Evolutionary conservation across 2,888 invertebrate species (phyloP).

Genomic region (Zelleria hepariella): DNA sequence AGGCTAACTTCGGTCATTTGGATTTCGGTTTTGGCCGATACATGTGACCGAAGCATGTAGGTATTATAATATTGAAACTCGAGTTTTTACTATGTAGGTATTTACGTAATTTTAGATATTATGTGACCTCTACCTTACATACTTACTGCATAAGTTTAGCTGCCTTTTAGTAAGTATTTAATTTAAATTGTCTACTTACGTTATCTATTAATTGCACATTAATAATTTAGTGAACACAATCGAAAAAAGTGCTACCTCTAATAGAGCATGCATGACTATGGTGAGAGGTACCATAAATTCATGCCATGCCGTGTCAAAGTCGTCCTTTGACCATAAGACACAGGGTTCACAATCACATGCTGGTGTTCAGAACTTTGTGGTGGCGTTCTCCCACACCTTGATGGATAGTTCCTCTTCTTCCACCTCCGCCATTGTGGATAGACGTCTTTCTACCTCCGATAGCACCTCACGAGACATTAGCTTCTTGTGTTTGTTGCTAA

Average conservation of each 20-base stretch:
- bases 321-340: constrained; percentile 20
- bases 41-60: too few species aligned
- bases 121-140: too few species aligned
- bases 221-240: background rate
- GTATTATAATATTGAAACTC: too few species aligned
- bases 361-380: constrained; percentile 58
- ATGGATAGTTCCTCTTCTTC: constrained; percentile 80
- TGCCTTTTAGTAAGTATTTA: too few species aligned
- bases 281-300: constrained; percentile 25
- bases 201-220: too few species aligned
- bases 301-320: constrained; percentile 25
- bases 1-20: too few species aligned
- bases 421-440: constrained; percentile 90
- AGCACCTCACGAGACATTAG: constrained; percentile 77
- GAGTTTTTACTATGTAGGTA: too few species aligned
- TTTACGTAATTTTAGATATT: too few species aligned
- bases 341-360: constrained; percentile 14
- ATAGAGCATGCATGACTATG: constrained; percentile 4
- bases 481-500: constrained; percentile 77
- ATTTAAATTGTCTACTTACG: too few species aligned
- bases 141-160: too few species aligned
- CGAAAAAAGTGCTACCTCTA: constrained; percentile 11
- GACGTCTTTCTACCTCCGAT: constrained; percentile 74
- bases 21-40: too few species aligned
- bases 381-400: constrained; percentile 66